Evolutionary conservation across 2,888 invertebrate genomes (phyloP).

Genomic region (Andrena praecox): DNA sequence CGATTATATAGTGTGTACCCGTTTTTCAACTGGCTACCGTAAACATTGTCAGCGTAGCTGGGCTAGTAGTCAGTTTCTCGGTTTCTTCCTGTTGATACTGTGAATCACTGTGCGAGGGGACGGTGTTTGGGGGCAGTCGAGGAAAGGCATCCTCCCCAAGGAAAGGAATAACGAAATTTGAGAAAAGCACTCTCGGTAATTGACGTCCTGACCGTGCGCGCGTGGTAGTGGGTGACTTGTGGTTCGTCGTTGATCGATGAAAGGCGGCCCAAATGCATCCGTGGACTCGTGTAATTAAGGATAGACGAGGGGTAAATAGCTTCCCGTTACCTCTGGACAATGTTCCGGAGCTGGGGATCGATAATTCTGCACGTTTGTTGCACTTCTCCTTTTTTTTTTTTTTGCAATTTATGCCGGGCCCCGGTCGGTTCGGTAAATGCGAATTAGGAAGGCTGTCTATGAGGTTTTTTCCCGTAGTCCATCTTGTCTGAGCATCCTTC

Average conservation of each 20-base stretch:
- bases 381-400: neutral
- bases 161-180: constrained; percentile 4
- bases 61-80: too few species aligned
- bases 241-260: constrained; percentile 17
- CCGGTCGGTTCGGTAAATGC: neutral
- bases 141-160: neutral
- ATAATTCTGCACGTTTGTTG: constrained; percentile 7
- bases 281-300: constrained; percentile 26
- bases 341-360: constrained; percentile 20
- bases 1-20: too few species aligned
- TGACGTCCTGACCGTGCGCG: constrained; percentile 13
- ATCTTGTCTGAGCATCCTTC: neutral
- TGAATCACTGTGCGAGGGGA: too few species aligned
- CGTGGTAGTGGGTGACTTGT: neutral
- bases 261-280: constrained; percentile 4
- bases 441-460: neutral
- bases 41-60: too few species aligned
- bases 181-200: constrained; percentile 35
- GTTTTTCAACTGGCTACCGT: too few species aligned
- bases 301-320: constrained; percentile 14
- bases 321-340: neutral
- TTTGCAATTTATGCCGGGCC: neutral
- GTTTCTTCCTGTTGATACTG: too few species aligned
- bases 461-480: neutral
- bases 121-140: too few species aligned